A percentile compares a stretch with the other conserved stretches of the same genome.
Conservation (phyloP, 35 echinoderm and acorn worm genomes). For the Apostichopus parvimensis region DNA sequence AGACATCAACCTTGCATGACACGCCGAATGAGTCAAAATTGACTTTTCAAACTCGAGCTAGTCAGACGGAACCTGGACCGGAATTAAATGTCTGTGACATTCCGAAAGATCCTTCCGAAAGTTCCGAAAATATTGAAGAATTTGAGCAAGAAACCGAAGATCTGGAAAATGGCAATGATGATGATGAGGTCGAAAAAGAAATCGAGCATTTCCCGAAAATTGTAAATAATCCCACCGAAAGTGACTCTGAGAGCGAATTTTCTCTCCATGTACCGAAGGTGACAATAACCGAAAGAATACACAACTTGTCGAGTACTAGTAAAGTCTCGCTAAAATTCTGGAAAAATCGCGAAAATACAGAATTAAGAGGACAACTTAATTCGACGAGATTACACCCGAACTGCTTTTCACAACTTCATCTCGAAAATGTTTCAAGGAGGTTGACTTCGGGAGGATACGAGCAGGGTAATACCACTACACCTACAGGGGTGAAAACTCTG, state of each 20-base stretch:
- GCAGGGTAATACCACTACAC: background rate
- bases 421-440: background rate
- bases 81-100: background rate
- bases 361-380: conserved; percentile 14
- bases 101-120: too few relatives aligned
- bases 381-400: conserved; percentile 25
- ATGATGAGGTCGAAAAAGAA: background rate
- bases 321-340: background rate
- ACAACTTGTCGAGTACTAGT: conserved; percentile 17
- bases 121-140: background rate
- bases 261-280: conserved; percentile 21
- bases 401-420: conserved; percentile 8
- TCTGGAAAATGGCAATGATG: background rate
- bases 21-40: conserved; percentile 8
- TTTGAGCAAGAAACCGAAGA: background rate
- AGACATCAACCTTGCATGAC: background rate
- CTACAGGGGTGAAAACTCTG: conserved; percentile 3
- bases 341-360: conserved; percentile 1
- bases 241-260: background rate
- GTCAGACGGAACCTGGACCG: background rate
- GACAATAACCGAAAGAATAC: conserved; percentile 19
- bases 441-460: background rate
- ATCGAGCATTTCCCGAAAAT: conserved; percentile 27
- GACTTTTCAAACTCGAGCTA: background rate
- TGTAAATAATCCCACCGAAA: background rate